A percentile compares a stretch with the other conserved stretches of the same genome.
Evolutionary conservation across 2,113 vertebrate genomes (phyloP).

Genomic region (Sinocyclocheilus rhinocerous): DNA sequence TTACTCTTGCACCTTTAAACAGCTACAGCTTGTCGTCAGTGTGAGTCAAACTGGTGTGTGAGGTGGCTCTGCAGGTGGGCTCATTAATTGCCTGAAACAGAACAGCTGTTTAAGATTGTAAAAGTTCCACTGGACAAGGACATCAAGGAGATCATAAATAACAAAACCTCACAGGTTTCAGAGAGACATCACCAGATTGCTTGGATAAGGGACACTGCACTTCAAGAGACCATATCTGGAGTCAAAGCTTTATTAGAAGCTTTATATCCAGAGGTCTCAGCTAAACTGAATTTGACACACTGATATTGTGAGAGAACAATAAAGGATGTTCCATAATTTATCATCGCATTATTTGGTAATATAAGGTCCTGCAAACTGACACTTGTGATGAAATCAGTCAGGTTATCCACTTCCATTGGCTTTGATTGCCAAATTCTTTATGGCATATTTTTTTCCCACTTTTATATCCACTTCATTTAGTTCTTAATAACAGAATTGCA

Average conservation of each 20-base stretch:
- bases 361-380: neutral
- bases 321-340: neutral
- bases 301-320: neutral
- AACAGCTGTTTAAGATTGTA: constrained; percentile 13
- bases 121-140: constrained; percentile 1
- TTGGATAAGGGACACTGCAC: neutral
- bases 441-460: neutral
- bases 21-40: neutral
- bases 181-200: constrained; percentile 7
- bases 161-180: neutral
- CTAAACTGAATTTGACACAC: neutral
- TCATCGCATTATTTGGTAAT: neutral
- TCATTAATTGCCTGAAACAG: neutral
- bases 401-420: neutral
- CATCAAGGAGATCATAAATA: neutral
- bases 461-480: neutral
- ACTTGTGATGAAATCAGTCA: neutral
- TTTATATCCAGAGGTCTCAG: neutral
- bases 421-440: neutral
- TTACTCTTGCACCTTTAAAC: neutral
- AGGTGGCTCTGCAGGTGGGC: neutral
- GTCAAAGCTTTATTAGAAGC: neutral
- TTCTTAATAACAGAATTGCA: neutral
- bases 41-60: neutral
- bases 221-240: neutral